Evolutionary conservation across 1,140 invertebrate species (phyloP).

Genomic region (Brachionus paranguensis): DNA sequence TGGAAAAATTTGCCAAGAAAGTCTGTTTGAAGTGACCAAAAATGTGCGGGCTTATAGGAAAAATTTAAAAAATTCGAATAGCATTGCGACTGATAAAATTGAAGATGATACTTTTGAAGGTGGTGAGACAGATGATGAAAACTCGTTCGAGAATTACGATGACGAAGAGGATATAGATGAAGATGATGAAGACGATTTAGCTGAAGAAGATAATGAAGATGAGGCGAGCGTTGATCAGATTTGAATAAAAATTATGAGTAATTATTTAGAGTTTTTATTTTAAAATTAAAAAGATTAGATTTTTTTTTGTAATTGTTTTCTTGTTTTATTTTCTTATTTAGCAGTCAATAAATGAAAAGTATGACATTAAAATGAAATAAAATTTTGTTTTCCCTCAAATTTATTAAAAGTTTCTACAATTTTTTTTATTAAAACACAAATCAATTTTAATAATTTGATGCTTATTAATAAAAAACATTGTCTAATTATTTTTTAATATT

Average conservation of each 20-base stretch:
- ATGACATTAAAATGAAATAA: not conserved
- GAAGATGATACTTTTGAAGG: not conserved
- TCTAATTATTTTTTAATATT: too few species aligned
- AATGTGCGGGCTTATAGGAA: not conserved
- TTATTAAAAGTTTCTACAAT: too few species aligned
- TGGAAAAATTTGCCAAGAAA: not conserved
- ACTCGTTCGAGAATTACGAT: slow-evolving; percentile 19
- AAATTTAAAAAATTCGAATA: not conserved
- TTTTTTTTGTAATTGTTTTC: too few species aligned
- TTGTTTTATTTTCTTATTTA: not conserved
- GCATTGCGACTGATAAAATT: not conserved
- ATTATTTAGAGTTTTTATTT: not conserved
- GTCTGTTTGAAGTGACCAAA: not conserved
- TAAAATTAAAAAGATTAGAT: too few species aligned
- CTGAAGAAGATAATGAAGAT: slow-evolving; percentile 24
- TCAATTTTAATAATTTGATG: too few species aligned
- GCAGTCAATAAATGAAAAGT: not conserved
- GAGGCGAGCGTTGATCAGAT: not conserved
- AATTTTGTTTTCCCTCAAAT: too few species aligned
- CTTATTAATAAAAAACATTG: too few species aligned
- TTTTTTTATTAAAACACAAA: too few species aligned
- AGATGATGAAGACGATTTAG: not conserved
- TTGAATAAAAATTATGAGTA: not conserved
- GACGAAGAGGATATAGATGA: slow-evolving; percentile 28
- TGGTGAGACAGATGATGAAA: slow-evolving; percentile 21